Evolutionary conservation across 2,113 vertebrate species (phyloP).

Genomic region (Spilogale gracilis): DNA sequence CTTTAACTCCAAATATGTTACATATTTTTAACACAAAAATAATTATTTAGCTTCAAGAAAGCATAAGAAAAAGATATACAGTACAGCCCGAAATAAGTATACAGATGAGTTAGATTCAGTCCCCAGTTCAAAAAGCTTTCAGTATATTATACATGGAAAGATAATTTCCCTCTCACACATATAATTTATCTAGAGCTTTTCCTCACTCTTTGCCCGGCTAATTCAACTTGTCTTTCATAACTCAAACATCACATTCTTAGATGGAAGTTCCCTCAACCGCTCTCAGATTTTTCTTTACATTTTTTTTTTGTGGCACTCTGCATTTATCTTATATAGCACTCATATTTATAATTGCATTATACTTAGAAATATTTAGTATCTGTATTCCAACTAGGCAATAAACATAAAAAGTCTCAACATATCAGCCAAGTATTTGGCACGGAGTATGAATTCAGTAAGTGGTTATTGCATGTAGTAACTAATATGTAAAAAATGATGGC

Average conservation of each 20-base stretch:
- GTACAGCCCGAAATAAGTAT: neutral
- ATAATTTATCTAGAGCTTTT: neutral
- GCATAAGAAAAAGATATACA: neutral
- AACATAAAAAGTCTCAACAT: neutral
- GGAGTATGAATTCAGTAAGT: neutral
- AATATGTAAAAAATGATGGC: neutral
- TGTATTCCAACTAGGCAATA: neutral
- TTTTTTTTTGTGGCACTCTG: neutral
- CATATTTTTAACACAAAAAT: neutral
- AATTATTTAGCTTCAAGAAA: neutral
- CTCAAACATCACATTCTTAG: slow-evolving; percentile 15
- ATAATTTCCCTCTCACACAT: neutral
- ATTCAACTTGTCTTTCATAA: neutral
- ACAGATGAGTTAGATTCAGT: neutral
- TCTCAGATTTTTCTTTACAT: neutral
- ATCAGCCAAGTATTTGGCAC: neutral
- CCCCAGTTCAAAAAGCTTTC: neutral
- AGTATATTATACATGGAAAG: neutral
- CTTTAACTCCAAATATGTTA: neutral
- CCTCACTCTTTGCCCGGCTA: neutral
- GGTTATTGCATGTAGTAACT: neutral
- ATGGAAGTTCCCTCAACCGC: neutral
- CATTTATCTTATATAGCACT: neutral
- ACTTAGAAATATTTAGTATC: slow-evolving; percentile 19
- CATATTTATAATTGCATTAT: neutral